A percentile compares a stretch with the other conserved stretches of the same genome.
These are phyloP conservation scores for Ciconia boyciana DNA, from an alignment of 2,113 vertebrate species.

Conservation along the genomic window DNA sequence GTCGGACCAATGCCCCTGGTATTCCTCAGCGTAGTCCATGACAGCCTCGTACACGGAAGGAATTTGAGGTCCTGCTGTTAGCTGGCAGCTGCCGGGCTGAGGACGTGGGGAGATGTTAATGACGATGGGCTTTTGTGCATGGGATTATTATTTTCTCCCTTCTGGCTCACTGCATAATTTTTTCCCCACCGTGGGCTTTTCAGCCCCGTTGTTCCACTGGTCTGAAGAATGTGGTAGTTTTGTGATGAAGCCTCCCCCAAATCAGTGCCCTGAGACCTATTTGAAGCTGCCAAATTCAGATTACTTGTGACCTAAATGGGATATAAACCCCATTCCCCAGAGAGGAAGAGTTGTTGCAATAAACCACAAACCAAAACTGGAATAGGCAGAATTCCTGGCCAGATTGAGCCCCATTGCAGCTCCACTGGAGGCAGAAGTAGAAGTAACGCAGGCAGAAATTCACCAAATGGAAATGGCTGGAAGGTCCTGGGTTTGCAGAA, in stretches of 20 bases:
- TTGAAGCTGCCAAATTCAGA: not conserved
- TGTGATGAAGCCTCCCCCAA: not conserved
- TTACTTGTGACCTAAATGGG: not conserved
- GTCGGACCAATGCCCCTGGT: not conserved
- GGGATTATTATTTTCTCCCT: not conserved
- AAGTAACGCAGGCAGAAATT: not conserved
- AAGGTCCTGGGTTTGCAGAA: not conserved
- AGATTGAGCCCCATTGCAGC: not conserved
- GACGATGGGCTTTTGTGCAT: not conserved
- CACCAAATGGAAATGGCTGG: not conserved
- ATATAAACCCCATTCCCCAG: not conserved
- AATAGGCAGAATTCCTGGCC: not conserved
- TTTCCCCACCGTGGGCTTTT: not conserved
- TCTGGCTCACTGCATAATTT: not conserved
- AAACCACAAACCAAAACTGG: not conserved
- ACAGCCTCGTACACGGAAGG: fast-evolving
- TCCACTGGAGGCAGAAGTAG: not conserved
- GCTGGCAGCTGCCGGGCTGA: not conserved
- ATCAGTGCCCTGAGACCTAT: not conserved
- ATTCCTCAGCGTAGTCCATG: fast-evolving
- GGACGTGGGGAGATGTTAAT: not conserved
- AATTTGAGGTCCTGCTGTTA: not conserved
- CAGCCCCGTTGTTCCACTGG: not conserved
- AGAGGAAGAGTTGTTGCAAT: not conserved
- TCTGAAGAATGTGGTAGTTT: not conserved